Evolutionary conservation across 2,888 invertebrate species (phyloP), one percentile per base, ranked within the genome.

Genomic region (Trachelus tabidus): DNA sequence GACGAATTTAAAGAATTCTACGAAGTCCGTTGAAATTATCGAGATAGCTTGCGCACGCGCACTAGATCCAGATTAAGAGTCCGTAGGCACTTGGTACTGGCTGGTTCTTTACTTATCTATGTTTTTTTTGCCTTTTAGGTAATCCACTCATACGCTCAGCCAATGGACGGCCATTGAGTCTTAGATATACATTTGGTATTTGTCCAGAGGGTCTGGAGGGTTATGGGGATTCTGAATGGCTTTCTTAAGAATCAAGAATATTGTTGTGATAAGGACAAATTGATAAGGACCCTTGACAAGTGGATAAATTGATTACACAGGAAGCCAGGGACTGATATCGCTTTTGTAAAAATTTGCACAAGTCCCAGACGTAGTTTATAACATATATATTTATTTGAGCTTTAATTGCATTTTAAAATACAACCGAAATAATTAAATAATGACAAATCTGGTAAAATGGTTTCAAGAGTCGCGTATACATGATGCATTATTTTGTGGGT

Each of bases 311-410:
- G 56, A 23, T 4, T 56, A 9, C 23, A 23, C 9, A 6, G 23
- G 56, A 15, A 56, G 6, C 9, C 1, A 9, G 56, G 56, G 15
- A 31, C 4, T 15, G 56, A 4, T 9, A 0, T 56, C 56, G 23
- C 9, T 56, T 23, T 23, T 6, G 4, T 23, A 23, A 56, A 56
- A 23, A 23, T 23, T 56, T 9, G 23, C 9, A 56, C 56, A 56
- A 56, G 1, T 56, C 56, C 9, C 23, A 56, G 56, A 23, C 90
- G 86, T 92, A 94, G 94, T 94, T 95, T 94, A 95, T 95, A 95
- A 95, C 95, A 95, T 95, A 95, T 94, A 94, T 95, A 95, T 95
- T 95, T 95, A 95, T 95, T 95, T 95, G 95, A 95, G 95, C 95
- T 94, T 95, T 95, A 95, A 95, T 95, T 95, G 95, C 95, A 95